Conservation (phyloP, 2,113 vertebrate genomes). For the Columbina picui region DNA sequence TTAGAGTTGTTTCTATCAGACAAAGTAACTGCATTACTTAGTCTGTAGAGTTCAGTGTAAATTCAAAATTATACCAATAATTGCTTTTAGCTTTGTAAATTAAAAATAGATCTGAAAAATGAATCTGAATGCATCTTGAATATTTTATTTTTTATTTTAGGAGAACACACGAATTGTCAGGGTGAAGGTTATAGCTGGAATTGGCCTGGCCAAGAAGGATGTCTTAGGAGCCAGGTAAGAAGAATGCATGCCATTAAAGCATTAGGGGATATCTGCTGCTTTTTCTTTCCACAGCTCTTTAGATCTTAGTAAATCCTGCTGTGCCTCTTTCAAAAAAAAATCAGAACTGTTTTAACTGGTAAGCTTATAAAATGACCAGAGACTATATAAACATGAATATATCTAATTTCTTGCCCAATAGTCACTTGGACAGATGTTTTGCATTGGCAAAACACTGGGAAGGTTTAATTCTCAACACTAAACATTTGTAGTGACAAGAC, state of each 20-base stretch:
- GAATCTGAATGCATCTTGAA: background rate
- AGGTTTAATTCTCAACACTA: background rate
- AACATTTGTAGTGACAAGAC: background rate
- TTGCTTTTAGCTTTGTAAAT: background rate
- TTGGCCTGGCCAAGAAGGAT: conserved; percentile 95
- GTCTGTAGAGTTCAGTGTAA: background rate
- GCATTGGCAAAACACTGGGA: background rate
- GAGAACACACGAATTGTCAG: conserved; percentile 84
- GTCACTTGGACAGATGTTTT: background rate
- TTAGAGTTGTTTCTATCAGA: background rate
- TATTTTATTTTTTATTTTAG: conserved; percentile 72
- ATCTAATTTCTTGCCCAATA: background rate
- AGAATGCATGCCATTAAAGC: background rate
- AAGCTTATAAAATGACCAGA: background rate
- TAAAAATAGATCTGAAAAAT: background rate
- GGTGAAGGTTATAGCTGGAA: conserved; percentile 90
- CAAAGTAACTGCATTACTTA: background rate
- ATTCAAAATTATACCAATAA: background rate
- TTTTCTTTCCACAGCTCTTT: background rate
- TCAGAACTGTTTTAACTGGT: background rate
- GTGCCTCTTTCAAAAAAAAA: background rate
- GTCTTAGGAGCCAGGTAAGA: conserved; percentile 94
- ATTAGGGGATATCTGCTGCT: background rate
- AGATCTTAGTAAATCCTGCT: background rate
- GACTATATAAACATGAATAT: background rate